These are phyloP conservation scores for Eclectus roratus DNA, from an alignment of 2,113 vertebrate genomes.

Conservation along the genomic window DNA sequence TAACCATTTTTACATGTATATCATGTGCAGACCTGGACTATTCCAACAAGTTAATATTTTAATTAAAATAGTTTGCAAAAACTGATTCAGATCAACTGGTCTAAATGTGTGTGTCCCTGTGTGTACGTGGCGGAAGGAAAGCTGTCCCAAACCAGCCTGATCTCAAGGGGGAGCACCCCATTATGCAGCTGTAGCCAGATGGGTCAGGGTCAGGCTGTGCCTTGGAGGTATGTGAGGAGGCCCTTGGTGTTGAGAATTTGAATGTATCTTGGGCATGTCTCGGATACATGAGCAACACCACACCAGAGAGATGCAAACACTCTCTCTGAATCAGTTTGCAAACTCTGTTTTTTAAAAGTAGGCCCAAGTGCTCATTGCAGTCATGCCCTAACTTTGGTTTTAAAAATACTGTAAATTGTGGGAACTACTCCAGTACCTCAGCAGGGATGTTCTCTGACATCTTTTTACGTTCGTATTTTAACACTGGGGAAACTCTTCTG, in stretches of 20 bases:
- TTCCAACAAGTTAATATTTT: constrained; percentile 75
- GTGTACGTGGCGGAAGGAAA: constrained; percentile 21
- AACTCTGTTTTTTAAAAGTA: constrained; percentile 49
- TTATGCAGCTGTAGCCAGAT: constrained; percentile 14
- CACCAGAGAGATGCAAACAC: constrained; percentile 51
- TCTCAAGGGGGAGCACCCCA: neutral
- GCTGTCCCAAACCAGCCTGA: constrained; percentile 9
- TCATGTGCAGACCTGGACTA: constrained; percentile 69
- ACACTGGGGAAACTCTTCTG: constrained; percentile 48
- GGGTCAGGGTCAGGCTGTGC: constrained; percentile 26
- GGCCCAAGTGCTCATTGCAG: constrained; percentile 30
- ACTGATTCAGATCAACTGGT: constrained; percentile 73
- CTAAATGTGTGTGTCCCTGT: constrained; percentile 65
- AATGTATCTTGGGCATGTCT: neutral
- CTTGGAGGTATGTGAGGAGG: neutral
- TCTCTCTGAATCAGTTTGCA: constrained; percentile 73
- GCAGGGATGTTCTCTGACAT: constrained; percentile 39
- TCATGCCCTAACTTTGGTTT: constrained; percentile 36
- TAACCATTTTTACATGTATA: constrained; percentile 69
- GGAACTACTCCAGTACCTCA: constrained; percentile 62
- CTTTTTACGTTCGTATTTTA: constrained; percentile 56
- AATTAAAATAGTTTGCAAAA: constrained; percentile 80
- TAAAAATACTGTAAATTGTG: constrained; percentile 33
- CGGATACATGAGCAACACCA: neutral
- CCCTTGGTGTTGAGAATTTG: neutral